Percentiles rank a stretch among this genome's conserved stretches.
Conservation (phyloP, 2,888 invertebrate species). For the Sesia bembeciformis region DNA sequence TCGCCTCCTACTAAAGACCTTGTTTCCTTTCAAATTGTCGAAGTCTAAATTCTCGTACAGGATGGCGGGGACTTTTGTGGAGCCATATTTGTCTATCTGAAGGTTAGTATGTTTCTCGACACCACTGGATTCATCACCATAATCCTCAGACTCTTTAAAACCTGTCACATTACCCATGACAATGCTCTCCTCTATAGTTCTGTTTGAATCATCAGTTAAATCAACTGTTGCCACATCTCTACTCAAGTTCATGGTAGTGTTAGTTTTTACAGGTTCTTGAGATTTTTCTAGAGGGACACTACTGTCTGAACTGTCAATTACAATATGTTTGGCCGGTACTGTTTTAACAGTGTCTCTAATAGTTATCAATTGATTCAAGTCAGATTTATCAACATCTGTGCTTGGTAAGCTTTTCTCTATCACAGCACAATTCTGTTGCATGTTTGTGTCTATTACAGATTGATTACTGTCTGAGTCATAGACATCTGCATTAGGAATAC, state of each 20-base stretch:
- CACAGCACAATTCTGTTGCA: constrained; percentile 31
- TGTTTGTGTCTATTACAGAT: constrained; percentile 34
- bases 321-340: constrained; percentile 5
- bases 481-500: constrained; percentile 61
- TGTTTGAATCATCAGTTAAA: not conserved
- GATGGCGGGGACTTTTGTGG: constrained; percentile 60
- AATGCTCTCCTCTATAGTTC: constrained; percentile 39
- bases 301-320: constrained; percentile 24
- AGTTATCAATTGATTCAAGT: constrained; percentile 55
- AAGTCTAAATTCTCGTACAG: constrained; percentile 59
- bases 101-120: not conserved
- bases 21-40: constrained; percentile 58
- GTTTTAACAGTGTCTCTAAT: constrained; percentile 15
- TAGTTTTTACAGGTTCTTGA: constrained; percentile 3
- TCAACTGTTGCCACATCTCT: constrained; percentile 1
- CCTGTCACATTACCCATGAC: constrained; percentile 60
- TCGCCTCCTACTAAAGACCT: constrained; percentile 35
- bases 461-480: constrained; percentile 76
- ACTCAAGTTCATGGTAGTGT: constrained; percentile 6
- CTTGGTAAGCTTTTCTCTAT: constrained; percentile 52
- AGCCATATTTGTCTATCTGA: constrained; percentile 36
- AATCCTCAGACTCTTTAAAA: constrained; percentile 33
- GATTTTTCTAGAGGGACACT: constrained; percentile 14
- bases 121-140: constrained; percentile 12
- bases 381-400: constrained; percentile 73